Evolutionary conservation across 2,888 invertebrate species (phyloP), one percentile per base, ranked within the genome.

Genomic region (Odontocolon sp.): DNA sequence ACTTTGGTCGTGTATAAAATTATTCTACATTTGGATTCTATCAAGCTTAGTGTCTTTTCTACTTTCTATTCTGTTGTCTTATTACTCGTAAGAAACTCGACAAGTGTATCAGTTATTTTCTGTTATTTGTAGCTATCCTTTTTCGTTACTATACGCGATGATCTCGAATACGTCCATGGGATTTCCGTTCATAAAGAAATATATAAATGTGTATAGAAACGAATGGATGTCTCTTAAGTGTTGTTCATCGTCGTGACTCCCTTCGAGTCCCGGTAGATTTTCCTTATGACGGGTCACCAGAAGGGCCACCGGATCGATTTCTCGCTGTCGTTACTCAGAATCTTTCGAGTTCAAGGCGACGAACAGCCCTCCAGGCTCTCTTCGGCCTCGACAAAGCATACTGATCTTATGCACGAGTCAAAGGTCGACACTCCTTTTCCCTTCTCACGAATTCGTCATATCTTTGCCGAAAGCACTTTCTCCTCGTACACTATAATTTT

Each of bases 401-500:
- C 14, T 26, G n/a, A 14, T 14, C 18, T 21, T 21, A 11, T 45
- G 36, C 45, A 42, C 18, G 6, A 14, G 31, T 45, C 14, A 63
- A 54, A 67, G 54, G 59, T 76, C 71, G 71, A 54, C 42, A 59
- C 28, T 28, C 59, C 54, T 31, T 76, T 54, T 45, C 50, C 45
- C 36, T 45, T 61, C 54, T 76, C 76, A 67, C 71, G 66, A 71
- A 64, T 61, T 66, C 71, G 59, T 76, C 76, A 54, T 66, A 76
- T 59, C 52, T 59, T 31, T 47, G 26, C 11, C 9, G 31, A 23
- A 67, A 50, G 42, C 28, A 61, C 67, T 67, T 76, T 71, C 71
- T 71, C 59, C 38, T 31, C 8, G 31, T 11, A 3, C 1, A 26
- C 1, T 26, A 26, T 50, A 3, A 26, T 50, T 31, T 4, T 4